phyloP scores from a whole-genome alignment of 2,888 invertebrate genomes.

The Petrophora chlorosata region DNA sequence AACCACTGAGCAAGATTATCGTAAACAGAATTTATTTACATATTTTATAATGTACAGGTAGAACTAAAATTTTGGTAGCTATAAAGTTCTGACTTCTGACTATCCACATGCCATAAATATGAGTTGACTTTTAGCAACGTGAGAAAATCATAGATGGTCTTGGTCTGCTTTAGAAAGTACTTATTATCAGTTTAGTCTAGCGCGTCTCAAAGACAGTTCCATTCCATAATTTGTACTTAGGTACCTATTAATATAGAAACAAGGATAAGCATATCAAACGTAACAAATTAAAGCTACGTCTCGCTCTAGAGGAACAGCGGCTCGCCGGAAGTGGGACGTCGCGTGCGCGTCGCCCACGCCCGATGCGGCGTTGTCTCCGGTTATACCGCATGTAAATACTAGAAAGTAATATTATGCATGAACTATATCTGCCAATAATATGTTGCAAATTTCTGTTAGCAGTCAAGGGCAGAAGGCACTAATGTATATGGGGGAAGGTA shows the following conservation, averaged over 20 bases:
- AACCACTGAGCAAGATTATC: no score
- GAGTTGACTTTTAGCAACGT: no score
- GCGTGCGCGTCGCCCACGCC: constrained; percentile 52
- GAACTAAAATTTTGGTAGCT: no score
- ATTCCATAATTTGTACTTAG: neutral
- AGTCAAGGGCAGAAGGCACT: no score
- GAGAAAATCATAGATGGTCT: neutral
- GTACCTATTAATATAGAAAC: neutral
- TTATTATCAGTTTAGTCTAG: no score
- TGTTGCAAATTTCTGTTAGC: neutral
- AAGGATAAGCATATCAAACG: constrained; percentile 2
- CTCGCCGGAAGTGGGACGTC: constrained; percentile 62
- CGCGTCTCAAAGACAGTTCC: neutral
- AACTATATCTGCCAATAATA: neutral
- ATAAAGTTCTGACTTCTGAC: no score
- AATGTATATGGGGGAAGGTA: no score
- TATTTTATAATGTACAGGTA: no score
- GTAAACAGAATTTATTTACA: no score
- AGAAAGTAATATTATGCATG: constrained; percentile 45
- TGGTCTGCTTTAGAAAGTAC: no score
- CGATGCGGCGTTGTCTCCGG: constrained; percentile 41
- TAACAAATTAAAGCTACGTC: constrained; percentile 34
- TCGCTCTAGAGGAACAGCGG: constrained; percentile 54
- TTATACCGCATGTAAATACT: constrained; percentile 44
- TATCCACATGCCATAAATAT: no score